Percentiles rank a stretch among this genome's conserved stretches.
These are phyloP conservation scores for Corythoichthys intestinalis DNA, from an alignment of 2,113 vertebrate genomes.

Conservation along the genomic window DNA sequence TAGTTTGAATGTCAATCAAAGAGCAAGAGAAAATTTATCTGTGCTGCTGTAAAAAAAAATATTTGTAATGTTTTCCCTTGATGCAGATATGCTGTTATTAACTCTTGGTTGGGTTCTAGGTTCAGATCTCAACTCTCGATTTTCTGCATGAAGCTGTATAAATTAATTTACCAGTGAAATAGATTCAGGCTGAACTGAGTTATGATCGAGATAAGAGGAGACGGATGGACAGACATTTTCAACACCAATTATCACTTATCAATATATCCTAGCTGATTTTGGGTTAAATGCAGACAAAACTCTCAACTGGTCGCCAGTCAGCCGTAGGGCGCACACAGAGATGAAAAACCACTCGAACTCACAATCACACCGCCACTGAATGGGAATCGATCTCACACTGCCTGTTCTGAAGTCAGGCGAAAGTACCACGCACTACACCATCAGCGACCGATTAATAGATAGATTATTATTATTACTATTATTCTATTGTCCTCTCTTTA, in stretches of 20 bases:
- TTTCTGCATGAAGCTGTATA: not conserved
- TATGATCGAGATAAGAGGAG: slow-evolving; percentile 49
- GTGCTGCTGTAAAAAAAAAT: slow-evolving; percentile 26
- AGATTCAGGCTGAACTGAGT: slow-evolving; percentile 47
- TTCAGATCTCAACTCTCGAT: not conserved
- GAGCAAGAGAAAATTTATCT: slow-evolving; percentile 12
- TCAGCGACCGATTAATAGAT: too few species aligned
- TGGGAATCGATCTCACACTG: too few species aligned
- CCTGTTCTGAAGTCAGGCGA: too few species aligned
- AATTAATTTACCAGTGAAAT: slow-evolving; percentile 25
- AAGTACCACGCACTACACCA: too few species aligned
- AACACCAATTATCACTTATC: too few species aligned
- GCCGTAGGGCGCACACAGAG: too few species aligned
- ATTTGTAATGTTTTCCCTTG: slow-evolving; percentile 7
- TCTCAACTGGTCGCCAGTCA: too few species aligned
- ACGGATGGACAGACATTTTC: slow-evolving; percentile 23
- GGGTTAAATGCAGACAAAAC: too few species aligned
- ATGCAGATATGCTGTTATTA: not conserved
- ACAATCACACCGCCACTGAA: too few species aligned
- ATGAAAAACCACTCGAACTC: too few species aligned
- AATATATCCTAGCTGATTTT: too few species aligned
- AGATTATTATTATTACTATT: not conserved
- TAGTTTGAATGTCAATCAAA: slow-evolving; percentile 40
- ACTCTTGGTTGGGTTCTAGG: not conserved
- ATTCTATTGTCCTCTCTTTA: slow-evolving; percentile 12